Percentiles rank a stretch among this genome's conserved stretches.
These are phyloP conservation scores for Drosophila bipectinata DNA, from an alignment of 1,140 invertebrate genomes.

Conservation along the genomic window DNA sequence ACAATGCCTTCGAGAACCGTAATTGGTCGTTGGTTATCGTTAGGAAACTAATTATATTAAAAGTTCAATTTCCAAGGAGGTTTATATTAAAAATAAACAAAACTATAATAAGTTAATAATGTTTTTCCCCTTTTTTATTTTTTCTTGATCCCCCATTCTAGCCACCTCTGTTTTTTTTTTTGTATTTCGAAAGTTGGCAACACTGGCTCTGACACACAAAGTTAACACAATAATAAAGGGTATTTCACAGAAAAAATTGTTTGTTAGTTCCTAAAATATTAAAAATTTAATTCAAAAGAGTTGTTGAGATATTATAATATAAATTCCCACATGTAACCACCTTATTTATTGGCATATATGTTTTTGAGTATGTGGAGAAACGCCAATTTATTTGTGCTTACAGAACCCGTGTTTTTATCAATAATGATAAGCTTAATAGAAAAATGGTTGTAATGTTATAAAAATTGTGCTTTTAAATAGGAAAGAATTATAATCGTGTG, in stretches of 20 bases:
- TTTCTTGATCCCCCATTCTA: too few species aligned
- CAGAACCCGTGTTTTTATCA: constrained; percentile 36
- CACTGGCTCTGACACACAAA: too few species aligned
- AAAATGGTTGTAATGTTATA: neutral
- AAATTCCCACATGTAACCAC: neutral
- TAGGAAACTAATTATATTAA: too few species aligned
- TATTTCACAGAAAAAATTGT: too few species aligned
- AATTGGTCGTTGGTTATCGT: too few species aligned
- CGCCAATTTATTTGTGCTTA: constrained; percentile 1
- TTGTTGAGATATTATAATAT: neutral
- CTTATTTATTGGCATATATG: neutral
- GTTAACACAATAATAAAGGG: too few species aligned
- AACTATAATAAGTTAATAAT: neutral
- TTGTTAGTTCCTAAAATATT: too few species aligned
- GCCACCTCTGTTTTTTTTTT: too few species aligned
- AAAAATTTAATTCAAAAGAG: too few species aligned
- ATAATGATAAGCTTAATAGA: neutral
- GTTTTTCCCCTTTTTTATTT: neutral
- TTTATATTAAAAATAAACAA: neutral
- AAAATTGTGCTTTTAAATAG: neutral
- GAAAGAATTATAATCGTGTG: neutral
- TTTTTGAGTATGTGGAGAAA: neutral
- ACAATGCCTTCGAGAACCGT: too few species aligned
- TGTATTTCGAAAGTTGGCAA: too few species aligned
- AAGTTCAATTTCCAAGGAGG: too few species aligned